phyloP scores from a whole-genome alignment of 2,113 vertebrate genomes.

The Hippocampus comes region DNA sequence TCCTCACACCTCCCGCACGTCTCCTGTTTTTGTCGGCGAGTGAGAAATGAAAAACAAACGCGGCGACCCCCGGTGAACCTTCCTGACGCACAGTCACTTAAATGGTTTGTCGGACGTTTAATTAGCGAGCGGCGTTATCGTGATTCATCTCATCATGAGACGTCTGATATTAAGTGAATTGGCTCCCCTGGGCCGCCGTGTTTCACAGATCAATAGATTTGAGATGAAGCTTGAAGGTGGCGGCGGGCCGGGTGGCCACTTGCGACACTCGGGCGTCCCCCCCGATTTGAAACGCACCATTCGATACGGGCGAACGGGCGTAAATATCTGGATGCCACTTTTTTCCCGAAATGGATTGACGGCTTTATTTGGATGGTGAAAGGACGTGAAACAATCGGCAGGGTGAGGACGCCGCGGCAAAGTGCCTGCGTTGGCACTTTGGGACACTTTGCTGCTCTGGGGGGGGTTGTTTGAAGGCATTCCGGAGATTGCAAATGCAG shows the following conservation, averaged over 20 bases:
- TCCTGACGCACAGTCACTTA: slow-evolving; percentile 83
- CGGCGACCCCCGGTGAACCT: slow-evolving; percentile 82
- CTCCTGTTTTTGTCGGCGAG: slow-evolving; percentile 29
- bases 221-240: slow-evolving; percentile 79
- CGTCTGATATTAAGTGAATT: slow-evolving; percentile 92
- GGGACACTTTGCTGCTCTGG: slow-evolving; percentile 63
- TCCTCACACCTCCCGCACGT: slow-evolving; percentile 28
- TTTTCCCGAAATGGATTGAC: slow-evolving; percentile 33
- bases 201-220: slow-evolving; percentile 98
- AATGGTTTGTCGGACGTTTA: slow-evolving; percentile 94
- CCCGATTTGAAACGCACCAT: slow-evolving; percentile 45
- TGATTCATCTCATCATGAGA: slow-evolving; percentile 97
- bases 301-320: slow-evolving; percentile 58
- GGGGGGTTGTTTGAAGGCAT: slow-evolving; percentile 64
- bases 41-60: slow-evolving; percentile 70
- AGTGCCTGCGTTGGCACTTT: slow-evolving; percentile 64
- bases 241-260: slow-evolving; percentile 54
- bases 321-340: slow-evolving; percentile 41
- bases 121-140: slow-evolving; percentile 94
- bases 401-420: slow-evolving; percentile 59
- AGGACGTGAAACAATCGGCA: slow-evolving; percentile 68
- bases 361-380: slow-evolving; percentile 60
- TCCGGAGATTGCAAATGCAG: slow-evolving; percentile 65
- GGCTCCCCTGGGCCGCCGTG: slow-evolving; percentile 83
- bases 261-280: slow-evolving; percentile 63